Percentiles rank a stretch among this genome's conserved stretches.
phyloP scores from a whole-genome alignment of 1,140 invertebrate species.

The Bicyclus anynana region DNA sequence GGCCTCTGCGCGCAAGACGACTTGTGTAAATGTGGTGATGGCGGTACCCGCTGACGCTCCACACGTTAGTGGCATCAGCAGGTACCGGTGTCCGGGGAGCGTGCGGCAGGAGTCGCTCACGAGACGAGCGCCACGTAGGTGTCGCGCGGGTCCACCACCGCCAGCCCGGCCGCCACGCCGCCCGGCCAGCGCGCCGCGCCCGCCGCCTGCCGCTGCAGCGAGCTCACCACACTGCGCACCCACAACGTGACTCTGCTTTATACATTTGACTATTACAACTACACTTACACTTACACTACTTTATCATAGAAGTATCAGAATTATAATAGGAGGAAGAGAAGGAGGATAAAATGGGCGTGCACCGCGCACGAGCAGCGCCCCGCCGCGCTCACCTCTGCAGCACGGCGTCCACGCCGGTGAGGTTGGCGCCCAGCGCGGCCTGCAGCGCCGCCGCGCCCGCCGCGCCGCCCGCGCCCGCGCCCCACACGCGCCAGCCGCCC shows the following conservation, averaged over 20 bases:
- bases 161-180: slow-evolving; percentile 78
- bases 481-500: slow-evolving; percentile 31
- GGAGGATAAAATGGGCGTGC: too few species aligned
- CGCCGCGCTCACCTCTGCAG: not conserved
- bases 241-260: too few species aligned
- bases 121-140: slow-evolving; percentile 84
- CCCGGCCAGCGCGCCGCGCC: slow-evolving; percentile 33
- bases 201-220: too few species aligned
- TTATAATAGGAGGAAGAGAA: too few species aligned
- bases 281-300: too few species aligned
- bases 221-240: too few species aligned
- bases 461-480: slow-evolving; percentile 31
- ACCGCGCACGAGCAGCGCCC: too few species aligned
- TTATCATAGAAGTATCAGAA: too few species aligned
- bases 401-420: not conserved
- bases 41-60: too few species aligned
- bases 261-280: too few species aligned
- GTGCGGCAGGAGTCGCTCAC: slow-evolving; percentile 59
- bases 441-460: slow-evolving; percentile 34
- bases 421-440: not conserved
- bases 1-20: slow-evolving; percentile 39
- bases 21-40: too few species aligned
- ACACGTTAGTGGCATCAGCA: too few species aligned
- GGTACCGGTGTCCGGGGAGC: not conserved
- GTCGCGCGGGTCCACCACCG: slow-evolving; percentile 82